Evolutionary conservation across 2,797 vertebrate genomes (phyloP), one percentile per base, ranked within the genome.

Genomic region (Hippopotamyrus pictus): DNA sequence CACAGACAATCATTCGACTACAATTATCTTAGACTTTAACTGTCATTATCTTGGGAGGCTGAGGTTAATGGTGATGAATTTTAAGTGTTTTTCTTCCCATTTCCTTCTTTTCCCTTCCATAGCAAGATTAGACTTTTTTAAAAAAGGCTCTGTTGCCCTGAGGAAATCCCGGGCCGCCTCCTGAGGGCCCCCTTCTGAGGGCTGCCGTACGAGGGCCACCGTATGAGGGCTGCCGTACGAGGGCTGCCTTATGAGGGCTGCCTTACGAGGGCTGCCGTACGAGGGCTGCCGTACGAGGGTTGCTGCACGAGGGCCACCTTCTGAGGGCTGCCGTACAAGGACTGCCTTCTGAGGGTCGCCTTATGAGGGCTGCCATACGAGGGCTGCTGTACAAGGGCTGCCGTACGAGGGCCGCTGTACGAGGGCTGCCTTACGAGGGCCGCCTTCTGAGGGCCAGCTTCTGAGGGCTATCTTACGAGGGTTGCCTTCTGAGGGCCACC

Each of bases 11-110:
- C 89, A 85, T 84, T 90, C 25, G 37, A 85, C 51, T 85, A 88
- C 48, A 90, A 90, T 88, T 76, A 88, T 88, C 87, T 50, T 37
- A 88, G 88, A 88, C 85, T 88, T 41, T 65, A 41, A 89, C 85
- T 62, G 65, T 87, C 86, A 84, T 88, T 88, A 73, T 85, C 79
- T 57, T 12, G 29, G 82, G 79, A 90, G 59, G 88, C 29, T 48
- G 37, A 83, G 54, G 90, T 57, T 88, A 90, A 88, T 90, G 88
- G 82, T 65, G 14, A 79, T 82, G 79, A 87, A 83, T 82, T 57
- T 83, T 69, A 22, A 83, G 65, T 22, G 54, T 29, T 62, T 76
- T 87, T 29, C 51, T 41, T 41, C 19, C 44, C 57, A 62, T 50
- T 59, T 88, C 37, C 33, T 51, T 59, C 9, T 33, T 29, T 54